Evolutionary conservation across 2,113 vertebrate species (phyloP).

Genomic region (Chitala chitala): DNA sequence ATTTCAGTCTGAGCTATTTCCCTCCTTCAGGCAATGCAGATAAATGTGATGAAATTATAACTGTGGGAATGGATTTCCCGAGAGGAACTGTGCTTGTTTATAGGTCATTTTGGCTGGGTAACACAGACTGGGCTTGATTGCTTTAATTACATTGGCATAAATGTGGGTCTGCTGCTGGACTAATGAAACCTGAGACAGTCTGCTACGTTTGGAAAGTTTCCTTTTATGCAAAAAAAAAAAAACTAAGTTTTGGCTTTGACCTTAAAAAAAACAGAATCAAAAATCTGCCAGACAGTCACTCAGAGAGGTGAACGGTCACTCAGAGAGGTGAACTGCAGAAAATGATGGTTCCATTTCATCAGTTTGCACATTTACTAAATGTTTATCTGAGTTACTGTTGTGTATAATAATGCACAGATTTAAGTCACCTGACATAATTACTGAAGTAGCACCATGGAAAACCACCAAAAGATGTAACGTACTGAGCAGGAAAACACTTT

Average conservation of each 20-base stretch:
- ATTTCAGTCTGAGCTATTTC: background rate
- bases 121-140: constrained; percentile 27
- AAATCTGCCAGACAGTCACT: background rate
- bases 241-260: background rate
- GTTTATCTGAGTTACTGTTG: background rate
- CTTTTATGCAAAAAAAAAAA: background rate
- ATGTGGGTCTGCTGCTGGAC: constrained; percentile 10
- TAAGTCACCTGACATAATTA: background rate
- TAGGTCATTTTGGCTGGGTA: constrained; percentile 30
- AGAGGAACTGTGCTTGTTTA: background rate
- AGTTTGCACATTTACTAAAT: background rate
- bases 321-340: constrained; percentile 9
- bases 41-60: constrained; percentile 5
- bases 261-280: background rate
- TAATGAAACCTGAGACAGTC: constrained; percentile 27
- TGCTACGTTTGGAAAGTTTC: constrained; percentile 1
- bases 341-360: background rate
- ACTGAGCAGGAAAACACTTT: background rate
- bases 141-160: constrained; percentile 24
- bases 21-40: background rate
- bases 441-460: background rate
- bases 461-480: background rate
- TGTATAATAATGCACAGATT: background rate
- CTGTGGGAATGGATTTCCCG: background rate
- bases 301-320: too few species aligned